Conservation (phyloP, 1,140 invertebrate species). For the Brachionus asplanchnoidis region DNA sequence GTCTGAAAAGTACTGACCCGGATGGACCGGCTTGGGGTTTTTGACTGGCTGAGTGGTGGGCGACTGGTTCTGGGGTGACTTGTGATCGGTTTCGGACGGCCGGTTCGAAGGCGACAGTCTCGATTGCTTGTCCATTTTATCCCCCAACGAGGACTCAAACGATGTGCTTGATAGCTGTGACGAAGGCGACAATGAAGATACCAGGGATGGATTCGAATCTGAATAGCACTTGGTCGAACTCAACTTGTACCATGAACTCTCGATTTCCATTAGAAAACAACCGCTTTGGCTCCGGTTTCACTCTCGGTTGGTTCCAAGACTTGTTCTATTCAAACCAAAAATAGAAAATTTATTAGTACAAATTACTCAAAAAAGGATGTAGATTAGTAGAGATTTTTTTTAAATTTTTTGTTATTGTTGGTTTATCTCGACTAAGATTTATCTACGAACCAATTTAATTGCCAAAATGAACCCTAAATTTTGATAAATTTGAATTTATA, state of each 20-base stretch:
- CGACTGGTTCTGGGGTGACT: neutral
- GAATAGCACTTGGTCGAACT: neutral
- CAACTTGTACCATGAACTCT: slow-evolving; percentile 30
- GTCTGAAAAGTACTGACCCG: neutral
- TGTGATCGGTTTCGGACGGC: neutral
- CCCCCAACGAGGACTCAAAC: neutral
- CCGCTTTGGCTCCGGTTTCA: neutral
- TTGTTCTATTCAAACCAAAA: neutral
- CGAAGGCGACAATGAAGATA: slow-evolving; percentile 26
- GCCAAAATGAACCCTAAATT: neutral
- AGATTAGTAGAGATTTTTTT: neutral
- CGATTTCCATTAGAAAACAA: slow-evolving; percentile 14
- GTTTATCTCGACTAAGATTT: slow-evolving; percentile 26
- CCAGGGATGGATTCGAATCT: slow-evolving; percentile 1
- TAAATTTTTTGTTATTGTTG: too few species aligned
- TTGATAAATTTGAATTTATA: slow-evolving; percentile 38
- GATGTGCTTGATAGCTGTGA: neutral
- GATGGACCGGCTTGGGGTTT: neutral
- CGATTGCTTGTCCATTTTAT: slow-evolving; percentile 18
- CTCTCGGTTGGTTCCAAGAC: neutral
- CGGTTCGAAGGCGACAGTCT: neutral
- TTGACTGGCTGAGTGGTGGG: neutral
- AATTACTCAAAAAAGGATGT: neutral
- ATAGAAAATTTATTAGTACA: neutral
- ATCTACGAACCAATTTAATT: neutral